Percentiles rank a stretch among this genome's conserved stretches.
phyloP scores from a whole-genome alignment of 1,140 invertebrate species.

The Pseudomyrmex gracilis region DNA sequence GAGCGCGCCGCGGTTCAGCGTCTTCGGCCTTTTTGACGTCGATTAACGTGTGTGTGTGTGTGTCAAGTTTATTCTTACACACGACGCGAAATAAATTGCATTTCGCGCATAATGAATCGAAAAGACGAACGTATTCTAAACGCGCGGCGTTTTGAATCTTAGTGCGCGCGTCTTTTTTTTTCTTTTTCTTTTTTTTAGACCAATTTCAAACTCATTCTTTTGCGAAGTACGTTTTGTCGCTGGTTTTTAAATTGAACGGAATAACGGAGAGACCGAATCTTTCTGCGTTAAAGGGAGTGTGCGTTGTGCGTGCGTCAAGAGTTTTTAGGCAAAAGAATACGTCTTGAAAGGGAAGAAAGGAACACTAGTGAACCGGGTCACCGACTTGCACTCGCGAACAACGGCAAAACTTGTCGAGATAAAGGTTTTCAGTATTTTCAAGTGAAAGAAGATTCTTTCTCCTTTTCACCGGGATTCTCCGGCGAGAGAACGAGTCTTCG shows the following conservation, averaged over 20 bases:
- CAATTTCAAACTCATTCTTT: slow-evolving; percentile 12
- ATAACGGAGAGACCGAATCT: slow-evolving; percentile 28
- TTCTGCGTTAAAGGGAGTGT: background rate
- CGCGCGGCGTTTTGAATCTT: background rate
- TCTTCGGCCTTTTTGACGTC: slow-evolving; percentile 20
- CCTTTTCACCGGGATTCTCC: slow-evolving; percentile 7
- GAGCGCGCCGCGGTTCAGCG: slow-evolving; percentile 1
- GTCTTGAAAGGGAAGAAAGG: slow-evolving; percentile 19
- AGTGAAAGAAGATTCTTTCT: slow-evolving; percentile 33
- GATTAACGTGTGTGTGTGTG: background rate
- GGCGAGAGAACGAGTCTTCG: slow-evolving; percentile 38
- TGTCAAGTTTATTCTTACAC: slow-evolving; percentile 48
- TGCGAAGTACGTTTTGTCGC: slow-evolving; percentile 32
- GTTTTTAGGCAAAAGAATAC: background rate
- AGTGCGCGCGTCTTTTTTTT: background rate
- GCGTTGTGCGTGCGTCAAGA: background rate
- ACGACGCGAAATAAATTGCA: background rate
- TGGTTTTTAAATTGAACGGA: slow-evolving; percentile 11
- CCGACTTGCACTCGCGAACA: slow-evolving; percentile 10
- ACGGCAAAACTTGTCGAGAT: slow-evolving; percentile 32
- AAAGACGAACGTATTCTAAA: background rate
- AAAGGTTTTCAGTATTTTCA: slow-evolving; percentile 47
- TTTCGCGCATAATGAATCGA: background rate
- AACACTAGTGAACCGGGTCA: slow-evolving; percentile 42
- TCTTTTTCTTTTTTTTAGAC: background rate